A percentile compares a stretch with the other conserved stretches of the same genome.
Evolutionary conservation across 2,888 invertebrate species (phyloP).

Genomic region (Drosophila yooni): DNA sequence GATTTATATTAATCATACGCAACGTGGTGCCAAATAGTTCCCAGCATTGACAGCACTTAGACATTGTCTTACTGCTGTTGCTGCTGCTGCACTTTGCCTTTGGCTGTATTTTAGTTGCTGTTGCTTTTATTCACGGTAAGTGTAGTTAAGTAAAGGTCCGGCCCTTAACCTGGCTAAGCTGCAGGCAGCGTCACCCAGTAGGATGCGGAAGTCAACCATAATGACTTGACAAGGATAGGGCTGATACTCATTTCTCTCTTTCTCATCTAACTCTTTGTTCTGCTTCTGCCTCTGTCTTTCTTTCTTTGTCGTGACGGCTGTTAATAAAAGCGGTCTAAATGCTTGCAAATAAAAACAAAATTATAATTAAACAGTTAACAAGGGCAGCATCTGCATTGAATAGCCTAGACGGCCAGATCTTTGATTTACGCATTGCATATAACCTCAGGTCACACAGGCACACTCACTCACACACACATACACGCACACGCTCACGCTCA

Average conservation of each 20-base stretch:
- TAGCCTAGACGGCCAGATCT: conserved; percentile 12
- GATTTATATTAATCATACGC: conserved; percentile 74
- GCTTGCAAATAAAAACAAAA: conserved; percentile 34
- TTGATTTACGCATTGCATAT: conserved; percentile 20
- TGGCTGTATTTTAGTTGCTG: neutral
- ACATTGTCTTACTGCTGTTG: neutral
- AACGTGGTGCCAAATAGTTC: conserved; percentile 66
- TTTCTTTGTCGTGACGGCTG: neutral
- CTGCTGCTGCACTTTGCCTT: conserved; percentile 9
- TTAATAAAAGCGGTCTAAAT: conserved; percentile 15
- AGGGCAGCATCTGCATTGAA: conserved; percentile 30
- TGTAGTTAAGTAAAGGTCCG: neutral
- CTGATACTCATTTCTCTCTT: neutral
- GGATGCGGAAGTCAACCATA: conserved; percentile 25
- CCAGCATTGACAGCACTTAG: conserved; percentile 24
- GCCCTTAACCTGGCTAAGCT: conserved; percentile 13
- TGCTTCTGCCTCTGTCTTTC: neutral
- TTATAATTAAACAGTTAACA: conserved; percentile 28
- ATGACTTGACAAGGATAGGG: conserved; percentile 11
- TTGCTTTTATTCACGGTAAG: neutral
- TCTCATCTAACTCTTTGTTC: neutral
- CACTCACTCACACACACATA: neutral
- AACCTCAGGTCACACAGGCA: neutral
- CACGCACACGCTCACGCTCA: neutral
- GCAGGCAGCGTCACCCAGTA: conserved; percentile 9